phyloP scores from a whole-genome alignment of 2,888 invertebrate genomes.

The Thecophora atra region DNA sequence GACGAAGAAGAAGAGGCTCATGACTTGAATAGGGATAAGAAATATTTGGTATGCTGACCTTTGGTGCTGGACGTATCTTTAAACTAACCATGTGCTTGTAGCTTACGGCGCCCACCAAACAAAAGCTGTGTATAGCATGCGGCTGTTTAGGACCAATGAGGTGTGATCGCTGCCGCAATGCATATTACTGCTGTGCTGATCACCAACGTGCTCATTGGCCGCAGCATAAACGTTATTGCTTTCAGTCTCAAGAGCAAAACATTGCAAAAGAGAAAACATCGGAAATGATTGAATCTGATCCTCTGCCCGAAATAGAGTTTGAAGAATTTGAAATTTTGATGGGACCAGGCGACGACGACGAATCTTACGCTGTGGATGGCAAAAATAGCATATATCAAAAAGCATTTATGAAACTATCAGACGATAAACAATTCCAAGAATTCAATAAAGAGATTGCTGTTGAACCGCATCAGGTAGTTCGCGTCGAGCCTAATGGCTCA shows the following conservation, averaged over 20 bases:
- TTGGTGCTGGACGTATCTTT: conserved; percentile 1
- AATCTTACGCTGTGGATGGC: not conserved
- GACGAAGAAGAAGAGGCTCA: too few relatives aligned
- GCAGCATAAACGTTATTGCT: conserved; percentile 77
- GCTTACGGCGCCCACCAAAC: conserved; percentile 60
- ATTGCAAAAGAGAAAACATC: not conserved
- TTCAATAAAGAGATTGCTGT: conserved; percentile 77
- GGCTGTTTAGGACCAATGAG: conserved; percentile 78
- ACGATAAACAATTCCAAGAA: conserved; percentile 80
- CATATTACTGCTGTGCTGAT: conserved; percentile 80
- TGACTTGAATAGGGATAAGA: too few relatives aligned
- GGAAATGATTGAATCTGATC: not conserved
- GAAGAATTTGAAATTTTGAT: conserved; percentile 70
- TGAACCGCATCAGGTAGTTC: conserved; percentile 82
- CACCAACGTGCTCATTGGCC: conserved; percentile 93
- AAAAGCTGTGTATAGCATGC: conserved; percentile 78
- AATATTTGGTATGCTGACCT: too few relatives aligned
- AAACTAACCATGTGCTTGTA: conserved; percentile 33
- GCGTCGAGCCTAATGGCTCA: conserved; percentile 80
- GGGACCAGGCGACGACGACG: conserved; percentile 60
- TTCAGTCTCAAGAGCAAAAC: too few relatives aligned
- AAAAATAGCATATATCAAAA: conserved; percentile 72
- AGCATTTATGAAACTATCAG: conserved; percentile 68
- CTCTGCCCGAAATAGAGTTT: conserved; percentile 67
- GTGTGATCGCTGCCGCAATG: conserved; percentile 84